Evolutionary conservation across 1,140 invertebrate genomes (phyloP), one percentile per base, ranked within the genome.

Genomic region (Dolichoris vasculosae): DNA sequence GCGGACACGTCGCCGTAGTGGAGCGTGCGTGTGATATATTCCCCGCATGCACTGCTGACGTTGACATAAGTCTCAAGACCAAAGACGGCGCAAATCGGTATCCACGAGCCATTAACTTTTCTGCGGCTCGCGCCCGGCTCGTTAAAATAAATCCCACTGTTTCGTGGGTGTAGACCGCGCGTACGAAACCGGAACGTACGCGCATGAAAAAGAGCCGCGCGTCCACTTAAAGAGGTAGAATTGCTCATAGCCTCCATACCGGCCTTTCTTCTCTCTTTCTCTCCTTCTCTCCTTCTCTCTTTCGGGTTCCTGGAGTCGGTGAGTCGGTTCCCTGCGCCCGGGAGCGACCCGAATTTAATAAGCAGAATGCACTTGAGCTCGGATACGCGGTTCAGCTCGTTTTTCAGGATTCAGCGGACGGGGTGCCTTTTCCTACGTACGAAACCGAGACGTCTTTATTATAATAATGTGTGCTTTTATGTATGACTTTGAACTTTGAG

Each of bases 81-180:
- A 46, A 73, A 82, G 63, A 71, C 80, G 32, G 69, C 38, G 71
- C 59, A 71, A 83, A 84, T 84, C 83, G 83, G 75, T 35, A 71
- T 77, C 75, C 40, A 59, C 86, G 87, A 87, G 69, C 87, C 87
- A 89, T 90, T 90, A 90, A 86, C 87, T 89, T 88, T 89, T 88
- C 87, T 78, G 38, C 55, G 63, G 51, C 43, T 32, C 15, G 23
- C 30, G 86, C 75, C 30, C 43, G 76, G 85, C 87, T 89, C 89
- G 90, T 89, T 90, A 90, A 88, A 87, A 69, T 79, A 87, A 86
- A 88, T 90, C 89, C 86, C 87, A 88, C 84, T 85, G 79, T 87
- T 89, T 87, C 84, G 89, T 88, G 87, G 86, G 87, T 88, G 40
- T 26, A 69, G 32, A 30, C 87, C n/a, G 76, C 51, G 81, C 20